These are phyloP conservation scores for Ibidorhyncha struthersii DNA, from an alignment of 2,113 vertebrate species.

Conservation along the genomic window DNA sequence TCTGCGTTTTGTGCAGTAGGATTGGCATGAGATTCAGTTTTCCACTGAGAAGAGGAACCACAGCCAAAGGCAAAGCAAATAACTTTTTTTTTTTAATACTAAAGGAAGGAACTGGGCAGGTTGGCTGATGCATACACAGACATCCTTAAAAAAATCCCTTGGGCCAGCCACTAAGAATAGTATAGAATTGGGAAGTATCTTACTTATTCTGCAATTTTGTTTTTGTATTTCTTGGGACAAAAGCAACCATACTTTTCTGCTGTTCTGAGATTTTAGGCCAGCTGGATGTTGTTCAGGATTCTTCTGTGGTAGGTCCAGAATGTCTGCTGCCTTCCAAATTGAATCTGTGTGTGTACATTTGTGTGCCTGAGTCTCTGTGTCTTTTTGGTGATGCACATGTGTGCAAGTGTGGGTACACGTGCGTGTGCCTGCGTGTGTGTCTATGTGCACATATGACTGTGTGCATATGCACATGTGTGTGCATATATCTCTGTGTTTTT, in stretches of 20 bases:
- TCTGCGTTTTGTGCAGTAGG: neutral
- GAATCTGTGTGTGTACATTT: neutral
- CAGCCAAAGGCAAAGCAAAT: neutral
- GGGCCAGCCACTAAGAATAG: neutral
- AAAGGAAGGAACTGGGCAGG: neutral
- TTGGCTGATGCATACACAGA: neutral
- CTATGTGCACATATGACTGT: neutral
- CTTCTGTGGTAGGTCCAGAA: neutral
- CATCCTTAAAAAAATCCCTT: neutral
- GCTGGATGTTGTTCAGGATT: neutral
- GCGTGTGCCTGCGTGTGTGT: neutral
- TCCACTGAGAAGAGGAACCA: neutral
- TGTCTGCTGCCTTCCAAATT: neutral
- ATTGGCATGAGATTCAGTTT: neutral
- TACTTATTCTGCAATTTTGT: neutral
- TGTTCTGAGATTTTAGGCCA: neutral
- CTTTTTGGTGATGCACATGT: neutral
- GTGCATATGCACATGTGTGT: neutral
- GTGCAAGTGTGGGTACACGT: accelerated
- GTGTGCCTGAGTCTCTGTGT: accelerated
- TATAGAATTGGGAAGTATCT: neutral
- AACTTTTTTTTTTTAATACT: neutral
- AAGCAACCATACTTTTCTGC: neutral
- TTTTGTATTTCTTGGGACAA: neutral
- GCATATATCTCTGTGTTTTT: neutral